These are phyloP conservation scores for Andrena camellia DNA, from an alignment of 2,888 invertebrate genomes.

Conservation along the genomic window DNA sequence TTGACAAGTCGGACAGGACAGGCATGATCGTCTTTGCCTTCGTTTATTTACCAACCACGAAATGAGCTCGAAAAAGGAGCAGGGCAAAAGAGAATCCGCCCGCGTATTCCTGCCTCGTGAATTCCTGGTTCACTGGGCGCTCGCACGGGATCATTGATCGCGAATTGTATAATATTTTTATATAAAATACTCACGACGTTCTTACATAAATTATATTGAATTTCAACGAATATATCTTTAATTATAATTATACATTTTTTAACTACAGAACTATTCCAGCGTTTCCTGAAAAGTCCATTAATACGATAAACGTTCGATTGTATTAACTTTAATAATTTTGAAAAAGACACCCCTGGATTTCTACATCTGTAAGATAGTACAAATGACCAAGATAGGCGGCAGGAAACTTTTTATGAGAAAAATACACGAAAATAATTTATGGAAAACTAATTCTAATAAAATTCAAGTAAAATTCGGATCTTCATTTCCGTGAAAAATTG, in stretches of 20 bases:
- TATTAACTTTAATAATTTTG: too few species aligned
- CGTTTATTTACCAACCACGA: conserved; percentile 57
- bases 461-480: too few species aligned
- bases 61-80: conserved; percentile 48
- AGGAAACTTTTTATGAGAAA: too few species aligned
- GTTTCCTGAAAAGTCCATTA: background rate
- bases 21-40: conserved; percentile 73
- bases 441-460: too few species aligned
- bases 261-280: background rate
- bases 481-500: too few species aligned
- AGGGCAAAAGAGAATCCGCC: conserved; percentile 50
- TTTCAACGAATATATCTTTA: background rate
- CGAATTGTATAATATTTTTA: background rate
- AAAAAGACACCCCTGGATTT: too few species aligned
- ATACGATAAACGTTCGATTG: background rate
- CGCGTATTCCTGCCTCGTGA: conserved; percentile 61
- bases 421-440: too few species aligned
- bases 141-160: conserved; percentile 47
- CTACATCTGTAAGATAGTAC: too few species aligned
- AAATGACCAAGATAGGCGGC: too few species aligned
- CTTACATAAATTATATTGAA: too few species aligned
- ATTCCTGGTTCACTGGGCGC: conserved; percentile 53
- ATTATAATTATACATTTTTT: background rate
- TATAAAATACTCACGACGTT: too few species aligned
- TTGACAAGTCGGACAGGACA: conserved; percentile 79